Conservation (phyloP, 2,888 invertebrate species). For the Meiosimyza decipiens region DNA sequence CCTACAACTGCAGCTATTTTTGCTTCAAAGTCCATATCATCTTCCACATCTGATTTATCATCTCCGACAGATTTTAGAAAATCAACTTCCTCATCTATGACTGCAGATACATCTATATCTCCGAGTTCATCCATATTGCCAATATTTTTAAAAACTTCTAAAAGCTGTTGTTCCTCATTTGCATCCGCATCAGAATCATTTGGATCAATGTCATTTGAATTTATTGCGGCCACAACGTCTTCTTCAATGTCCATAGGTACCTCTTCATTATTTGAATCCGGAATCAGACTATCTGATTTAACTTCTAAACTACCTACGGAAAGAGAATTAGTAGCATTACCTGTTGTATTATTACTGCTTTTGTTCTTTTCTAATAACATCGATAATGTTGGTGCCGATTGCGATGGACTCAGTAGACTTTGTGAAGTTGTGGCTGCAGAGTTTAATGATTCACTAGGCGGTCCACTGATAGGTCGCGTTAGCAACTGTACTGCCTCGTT, state of each 20-base stretch:
- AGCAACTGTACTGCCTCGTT: conserved; percentile 53
- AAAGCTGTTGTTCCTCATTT: conserved; percentile 61
- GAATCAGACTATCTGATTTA: neutral
- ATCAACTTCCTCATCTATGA: conserved; percentile 62
- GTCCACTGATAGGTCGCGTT: conserved; percentile 62
- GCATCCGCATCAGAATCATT: conserved; percentile 55
- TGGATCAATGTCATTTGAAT: neutral
- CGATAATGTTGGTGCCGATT: conserved; percentile 80
- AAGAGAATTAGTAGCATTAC: neutral
- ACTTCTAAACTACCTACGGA: neutral
- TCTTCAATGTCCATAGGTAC: conserved; percentile 52
- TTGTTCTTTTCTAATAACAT: conserved; percentile 75
- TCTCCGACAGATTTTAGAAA: conserved; percentile 59
- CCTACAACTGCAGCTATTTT: neutral
- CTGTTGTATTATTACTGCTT: neutral
- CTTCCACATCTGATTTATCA: conserved; percentile 46
- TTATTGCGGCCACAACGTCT: conserved; percentile 38
- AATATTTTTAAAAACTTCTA: conserved; percentile 63
- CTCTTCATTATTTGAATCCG: conserved; percentile 45
- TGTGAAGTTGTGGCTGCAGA: conserved; percentile 40
- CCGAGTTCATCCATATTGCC: conserved; percentile 65
- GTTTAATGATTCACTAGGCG: conserved; percentile 48
- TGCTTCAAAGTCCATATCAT: conserved; percentile 8
- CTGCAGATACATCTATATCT: conserved; percentile 61
- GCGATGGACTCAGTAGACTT: conserved; percentile 72